Percentiles rank a stretch among this genome's conserved stretches.
Conservation (phyloP, 2,113 vertebrate species). For the Raphicerus campestris region DNA sequence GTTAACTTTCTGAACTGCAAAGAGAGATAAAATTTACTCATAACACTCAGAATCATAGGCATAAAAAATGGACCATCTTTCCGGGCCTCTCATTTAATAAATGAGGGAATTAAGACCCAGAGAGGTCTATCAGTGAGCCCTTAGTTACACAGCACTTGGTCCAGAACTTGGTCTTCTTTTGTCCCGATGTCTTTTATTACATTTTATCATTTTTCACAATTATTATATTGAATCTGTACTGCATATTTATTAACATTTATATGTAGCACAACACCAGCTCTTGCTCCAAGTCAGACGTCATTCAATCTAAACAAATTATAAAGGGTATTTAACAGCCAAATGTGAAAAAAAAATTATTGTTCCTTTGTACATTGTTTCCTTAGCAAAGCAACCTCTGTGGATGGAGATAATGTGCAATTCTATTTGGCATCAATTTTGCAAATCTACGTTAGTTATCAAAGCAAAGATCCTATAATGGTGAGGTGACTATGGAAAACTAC, state of each 20-base stretch:
- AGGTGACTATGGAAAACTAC: not conserved
- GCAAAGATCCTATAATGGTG: not conserved
- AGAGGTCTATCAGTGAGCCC: not conserved
- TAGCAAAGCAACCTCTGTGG: not conserved
- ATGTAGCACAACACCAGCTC: not conserved
- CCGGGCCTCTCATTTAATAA: not conserved
- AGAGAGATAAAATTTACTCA: not conserved
- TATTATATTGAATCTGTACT: not conserved
- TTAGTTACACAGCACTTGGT: not conserved
- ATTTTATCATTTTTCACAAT: not conserved
- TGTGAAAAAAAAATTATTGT: not conserved
- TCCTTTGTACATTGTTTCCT: not conserved
- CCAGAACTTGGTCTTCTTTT: not conserved
- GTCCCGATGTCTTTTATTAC: not conserved
- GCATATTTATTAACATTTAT: not conserved
- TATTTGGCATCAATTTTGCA: not conserved
- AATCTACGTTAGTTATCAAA: not conserved
- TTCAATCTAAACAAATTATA: not conserved
- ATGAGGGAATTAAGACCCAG: not conserved
- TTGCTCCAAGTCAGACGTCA: not conserved
- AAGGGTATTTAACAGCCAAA: not conserved
- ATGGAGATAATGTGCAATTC: not conserved
- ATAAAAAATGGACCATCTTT: not conserved
- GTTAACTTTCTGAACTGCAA: not conserved
- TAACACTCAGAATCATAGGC: not conserved